Evolutionary conservation across 2,797 vertebrate genomes (phyloP).

Genomic region (Mormyrus proboscirostris): DNA sequence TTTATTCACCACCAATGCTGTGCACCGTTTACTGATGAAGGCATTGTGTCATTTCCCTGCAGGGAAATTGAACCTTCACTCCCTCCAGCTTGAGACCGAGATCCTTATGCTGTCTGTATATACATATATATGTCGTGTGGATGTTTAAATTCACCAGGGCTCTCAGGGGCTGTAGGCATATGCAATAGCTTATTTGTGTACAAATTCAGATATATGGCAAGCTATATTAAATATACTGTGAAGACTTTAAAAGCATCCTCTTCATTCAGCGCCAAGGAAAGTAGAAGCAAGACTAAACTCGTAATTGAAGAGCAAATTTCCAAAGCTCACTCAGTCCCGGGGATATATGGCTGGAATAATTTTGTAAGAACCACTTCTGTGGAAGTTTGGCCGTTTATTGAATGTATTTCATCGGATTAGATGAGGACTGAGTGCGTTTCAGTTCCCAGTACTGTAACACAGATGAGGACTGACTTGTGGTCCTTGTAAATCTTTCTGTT

Average conservation of each 20-base stretch:
- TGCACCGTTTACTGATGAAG: conserved; percentile 4
- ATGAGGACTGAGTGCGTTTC: neutral
- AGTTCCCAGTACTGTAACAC: neutral
- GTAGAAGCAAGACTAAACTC: neutral
- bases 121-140: neutral
- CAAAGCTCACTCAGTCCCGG: neutral
- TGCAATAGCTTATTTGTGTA: neutral
- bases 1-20: neutral
- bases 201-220: neutral
- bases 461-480: neutral
- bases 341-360: neutral
- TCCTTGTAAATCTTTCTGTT: neutral
- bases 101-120: neutral
- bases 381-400: neutral
- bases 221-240: neutral
- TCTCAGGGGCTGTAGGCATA: neutral
- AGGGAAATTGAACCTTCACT: neutral
- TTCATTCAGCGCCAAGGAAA: neutral
- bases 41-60: neutral
- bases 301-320: neutral
- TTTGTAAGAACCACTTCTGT: neutral
- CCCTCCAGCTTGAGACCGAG: neutral
- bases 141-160: neutral
- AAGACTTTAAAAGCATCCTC: neutral
- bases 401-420: neutral